phyloP scores from a whole-genome alignment of 2,113 vertebrate genomes.

The Rhinogobius similis region DNA sequence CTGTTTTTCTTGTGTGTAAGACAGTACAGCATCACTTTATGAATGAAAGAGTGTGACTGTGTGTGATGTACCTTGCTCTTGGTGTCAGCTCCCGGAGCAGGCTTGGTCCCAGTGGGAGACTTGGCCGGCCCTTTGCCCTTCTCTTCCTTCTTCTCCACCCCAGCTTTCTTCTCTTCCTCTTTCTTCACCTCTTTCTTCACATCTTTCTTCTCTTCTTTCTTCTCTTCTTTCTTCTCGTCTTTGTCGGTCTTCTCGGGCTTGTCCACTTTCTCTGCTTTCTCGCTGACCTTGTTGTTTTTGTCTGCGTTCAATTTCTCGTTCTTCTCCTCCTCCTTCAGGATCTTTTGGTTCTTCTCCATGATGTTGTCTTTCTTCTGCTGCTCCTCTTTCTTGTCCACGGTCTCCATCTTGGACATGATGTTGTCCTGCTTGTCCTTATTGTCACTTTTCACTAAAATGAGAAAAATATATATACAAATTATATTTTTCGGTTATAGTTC shows the following conservation, averaged over 20 bases:
- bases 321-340: conserved; percentile 69
- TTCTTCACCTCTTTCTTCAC: conserved; percentile 58
- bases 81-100: conserved; percentile 85
- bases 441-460: conserved; percentile 71
- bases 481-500: neutral
- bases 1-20: no score
- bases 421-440: conserved; percentile 73
- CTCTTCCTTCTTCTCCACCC: conserved; percentile 70
- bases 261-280: conserved; percentile 70
- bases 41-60: neutral
- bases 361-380: conserved; percentile 64
- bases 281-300: conserved; percentile 60
- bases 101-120: conserved; percentile 74
- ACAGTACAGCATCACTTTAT: neutral
- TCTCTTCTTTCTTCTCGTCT: conserved; percentile 69
- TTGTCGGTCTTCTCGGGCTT: conserved; percentile 76
- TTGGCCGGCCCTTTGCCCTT: conserved; percentile 65
- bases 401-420: conserved; percentile 34
- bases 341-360: conserved; percentile 64
- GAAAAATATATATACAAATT: no score
- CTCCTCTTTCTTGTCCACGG: conserved; percentile 57
- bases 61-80: conserved; percentile 85
- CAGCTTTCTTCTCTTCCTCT: conserved; percentile 68
- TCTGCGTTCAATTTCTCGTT: conserved; percentile 58
- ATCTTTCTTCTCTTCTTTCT: conserved; percentile 71